Conservation (phyloP, 2,797 vertebrate genomes). For the Gymnoscopelus braueri region DNA sequence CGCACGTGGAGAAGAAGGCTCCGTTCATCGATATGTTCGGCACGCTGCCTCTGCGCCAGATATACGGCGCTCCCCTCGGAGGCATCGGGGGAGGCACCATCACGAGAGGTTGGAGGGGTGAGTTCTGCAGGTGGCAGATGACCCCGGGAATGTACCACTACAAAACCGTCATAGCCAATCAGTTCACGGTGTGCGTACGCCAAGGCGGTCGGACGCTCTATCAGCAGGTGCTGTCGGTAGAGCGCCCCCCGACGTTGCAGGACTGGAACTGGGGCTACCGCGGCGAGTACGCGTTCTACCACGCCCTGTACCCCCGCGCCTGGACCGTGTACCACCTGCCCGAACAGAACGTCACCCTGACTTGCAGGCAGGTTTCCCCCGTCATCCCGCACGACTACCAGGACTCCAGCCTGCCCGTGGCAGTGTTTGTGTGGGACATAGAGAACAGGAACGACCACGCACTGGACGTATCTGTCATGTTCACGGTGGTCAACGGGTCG, state of each 20-base stretch:
- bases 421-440: conserved; percentile 94
- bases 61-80: conserved; percentile 94
- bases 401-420: conserved; percentile 94
- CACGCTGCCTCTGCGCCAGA: conserved; percentile 88
- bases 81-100: conserved; percentile 96
- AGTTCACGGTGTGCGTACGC: conserved; percentile 96
- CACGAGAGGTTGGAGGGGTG: conserved; percentile 93
- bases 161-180: conserved; percentile 88
- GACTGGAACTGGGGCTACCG: conserved; percentile 98
- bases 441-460: conserved; percentile 89
- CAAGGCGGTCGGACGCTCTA: conserved; percentile 90
- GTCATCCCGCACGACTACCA: conserved; percentile 95
- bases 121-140: conserved; percentile 97
- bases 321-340: conserved; percentile 97
- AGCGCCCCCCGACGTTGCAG: conserved; percentile 87
- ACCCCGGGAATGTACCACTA: conserved; percentile 95
- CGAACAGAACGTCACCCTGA: conserved; percentile 92
- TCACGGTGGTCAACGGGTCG: conserved; percentile 90
- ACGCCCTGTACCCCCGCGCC: conserved; percentile 93
- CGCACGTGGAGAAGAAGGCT: conserved; percentile 91
- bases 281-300: conserved; percentile 94
- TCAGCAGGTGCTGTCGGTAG: conserved; percentile 94
- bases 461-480: conserved; percentile 94
- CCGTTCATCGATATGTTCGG: conserved; percentile 94
- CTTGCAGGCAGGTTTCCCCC: conserved; percentile 93